phyloP scores from a whole-genome alignment of 2,888 invertebrate species.

The Spicauda simplicius region DNA sequence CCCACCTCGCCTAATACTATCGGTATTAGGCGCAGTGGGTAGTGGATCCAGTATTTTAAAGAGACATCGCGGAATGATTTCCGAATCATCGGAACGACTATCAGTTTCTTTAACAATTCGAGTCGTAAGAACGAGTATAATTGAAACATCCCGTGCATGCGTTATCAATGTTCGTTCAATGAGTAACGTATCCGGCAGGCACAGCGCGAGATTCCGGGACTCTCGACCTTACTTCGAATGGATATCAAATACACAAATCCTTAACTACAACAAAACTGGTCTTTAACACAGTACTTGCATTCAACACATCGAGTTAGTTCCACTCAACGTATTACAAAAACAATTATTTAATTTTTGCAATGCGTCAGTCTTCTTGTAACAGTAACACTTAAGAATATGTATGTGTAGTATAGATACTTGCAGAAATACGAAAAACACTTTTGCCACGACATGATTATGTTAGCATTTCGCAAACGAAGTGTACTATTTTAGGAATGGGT shows the following conservation, averaged over 20 bases:
- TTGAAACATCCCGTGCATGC: conserved; percentile 35
- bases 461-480: no score
- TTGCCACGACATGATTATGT: no score
- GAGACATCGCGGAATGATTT: neutral
- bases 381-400: no score
- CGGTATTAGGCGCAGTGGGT: no score
- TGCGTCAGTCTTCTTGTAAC: no score
- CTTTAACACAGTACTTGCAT: neutral
- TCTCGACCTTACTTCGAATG: conserved; percentile 29
- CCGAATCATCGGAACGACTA: neutral
- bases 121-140: conserved; percentile 33
- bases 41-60: neutral
- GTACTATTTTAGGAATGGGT: no score
- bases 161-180: conserved; percentile 34
- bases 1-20: no score
- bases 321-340: neutral
- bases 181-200: conserved; percentile 29
- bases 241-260: conserved; percentile 19
- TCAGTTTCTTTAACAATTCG: conserved; percentile 23
- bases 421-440: no score
- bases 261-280: neutral
- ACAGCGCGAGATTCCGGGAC: conserved; percentile 30
- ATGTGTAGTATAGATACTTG: no score
- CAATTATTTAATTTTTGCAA: neutral
- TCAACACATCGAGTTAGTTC: neutral